These are phyloP conservation scores for Schizaphis graminum DNA, from an alignment of 2,888 invertebrate genomes.

Conservation along the genomic window DNA sequence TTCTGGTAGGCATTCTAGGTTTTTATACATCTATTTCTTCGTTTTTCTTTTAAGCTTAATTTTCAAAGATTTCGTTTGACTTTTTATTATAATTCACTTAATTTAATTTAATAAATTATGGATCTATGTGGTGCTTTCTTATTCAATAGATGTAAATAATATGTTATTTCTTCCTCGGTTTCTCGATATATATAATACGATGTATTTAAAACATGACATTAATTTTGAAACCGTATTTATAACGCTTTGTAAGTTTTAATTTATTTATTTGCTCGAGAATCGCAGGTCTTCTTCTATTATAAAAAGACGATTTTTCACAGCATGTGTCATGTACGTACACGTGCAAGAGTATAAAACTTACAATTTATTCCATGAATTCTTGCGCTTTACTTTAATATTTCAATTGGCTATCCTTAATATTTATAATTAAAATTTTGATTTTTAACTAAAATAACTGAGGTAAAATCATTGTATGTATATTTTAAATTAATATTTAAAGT, in stretches of 20 bases:
- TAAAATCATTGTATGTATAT: not conserved
- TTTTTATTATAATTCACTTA: not conserved
- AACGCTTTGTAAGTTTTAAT: not conserved
- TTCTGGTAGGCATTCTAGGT: not conserved
- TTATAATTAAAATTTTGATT: not conserved
- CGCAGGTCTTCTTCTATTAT: not conserved
- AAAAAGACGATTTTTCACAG: not conserved
- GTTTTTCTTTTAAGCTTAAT: not conserved
- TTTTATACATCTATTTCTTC: not conserved
- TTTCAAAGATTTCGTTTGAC: not conserved
- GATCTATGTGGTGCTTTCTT: not conserved
- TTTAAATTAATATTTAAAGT: not conserved
- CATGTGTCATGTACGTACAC: not conserved
- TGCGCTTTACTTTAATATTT: not conserved
- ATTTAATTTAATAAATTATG: not conserved
- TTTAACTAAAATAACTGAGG: not conserved
- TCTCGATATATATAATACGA: not conserved
- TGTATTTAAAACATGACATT: not conserved
- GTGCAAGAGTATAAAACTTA: not conserved
- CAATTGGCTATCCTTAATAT: not conserved
- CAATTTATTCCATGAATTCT: not conserved
- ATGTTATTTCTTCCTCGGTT: not conserved
- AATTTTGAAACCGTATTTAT: not conserved
- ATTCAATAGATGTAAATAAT: not conserved
- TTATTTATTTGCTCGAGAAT: not conserved